Evolutionary conservation across 2,888 invertebrate genomes (phyloP).

Genomic region (Xestia sexstrigata): DNA sequence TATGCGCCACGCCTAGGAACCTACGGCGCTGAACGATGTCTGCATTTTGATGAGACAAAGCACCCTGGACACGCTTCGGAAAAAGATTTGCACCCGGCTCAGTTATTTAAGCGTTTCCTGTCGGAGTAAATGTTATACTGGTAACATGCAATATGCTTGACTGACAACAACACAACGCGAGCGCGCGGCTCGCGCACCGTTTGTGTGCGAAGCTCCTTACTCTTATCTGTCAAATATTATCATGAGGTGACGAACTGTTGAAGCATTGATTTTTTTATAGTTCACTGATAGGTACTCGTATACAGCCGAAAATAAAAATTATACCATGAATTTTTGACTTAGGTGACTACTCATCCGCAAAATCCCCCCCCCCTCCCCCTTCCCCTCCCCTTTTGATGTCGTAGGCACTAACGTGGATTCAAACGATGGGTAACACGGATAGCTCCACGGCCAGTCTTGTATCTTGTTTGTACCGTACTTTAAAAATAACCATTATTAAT

Average conservation of each 20-base stretch:
- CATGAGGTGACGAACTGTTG: constrained; percentile 38
- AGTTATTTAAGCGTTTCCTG: not conserved
- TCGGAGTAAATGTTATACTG: not conserved
- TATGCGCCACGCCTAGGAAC: not conserved
- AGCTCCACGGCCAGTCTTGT: not conserved
- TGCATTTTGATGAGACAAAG: not conserved
- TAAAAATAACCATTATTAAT: not conserved
- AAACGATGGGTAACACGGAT: not conserved
- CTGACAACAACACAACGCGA: not conserved
- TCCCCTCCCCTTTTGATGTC: not conserved
- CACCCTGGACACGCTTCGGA: not conserved
- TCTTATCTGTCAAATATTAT: constrained; percentile 49
- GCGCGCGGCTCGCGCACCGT: not conserved
- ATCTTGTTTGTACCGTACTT: not conserved
- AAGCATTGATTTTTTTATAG: constrained; percentile 40
- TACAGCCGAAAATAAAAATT: not conserved
- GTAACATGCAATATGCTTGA: not conserved
- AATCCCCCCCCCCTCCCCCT: too few relatives aligned
- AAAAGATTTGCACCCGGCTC: too few relatives aligned
- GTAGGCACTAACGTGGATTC: not conserved
- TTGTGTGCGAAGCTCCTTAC: constrained; percentile 31
- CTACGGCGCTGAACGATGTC: not conserved
- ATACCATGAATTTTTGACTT: not conserved
- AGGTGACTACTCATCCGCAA: too few relatives aligned
- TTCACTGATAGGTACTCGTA: too few relatives aligned